Evolutionary conservation across 2,888 invertebrate genomes (phyloP), one percentile per base, ranked within the genome.

Genomic region (Watsonalla cultraria): DNA sequence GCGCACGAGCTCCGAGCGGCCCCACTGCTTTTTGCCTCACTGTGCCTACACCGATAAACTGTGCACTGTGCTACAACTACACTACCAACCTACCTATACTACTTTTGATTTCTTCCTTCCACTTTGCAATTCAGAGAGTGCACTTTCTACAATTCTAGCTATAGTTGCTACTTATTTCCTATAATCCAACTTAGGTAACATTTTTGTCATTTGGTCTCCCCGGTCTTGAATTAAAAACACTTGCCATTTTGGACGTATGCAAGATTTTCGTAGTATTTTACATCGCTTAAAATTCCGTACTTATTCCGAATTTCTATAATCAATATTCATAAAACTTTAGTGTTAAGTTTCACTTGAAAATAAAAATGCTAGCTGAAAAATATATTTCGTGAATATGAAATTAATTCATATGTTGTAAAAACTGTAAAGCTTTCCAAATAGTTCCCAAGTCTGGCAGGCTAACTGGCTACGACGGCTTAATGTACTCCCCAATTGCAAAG

Each of bases 1-100:
- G 62, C 55, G 58, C 58, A 48, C 54, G 68, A 68, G 64, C 59
- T 58, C 56, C 58, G 57, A 58, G 61, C 62, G 64, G 63, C 62
- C 60, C 59, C 63, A 66, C 67, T 59, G 62, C 58, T 69, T 74
- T 72, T 77, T 76, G 60, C 61, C 54, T 50, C 52, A 50, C 52
- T 56, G 48, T 53, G 46, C 50, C 60, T 55, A 57, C 61, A 42
- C 42, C 42, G 42, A 42, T 42, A 42, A 42, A 42, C 42, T 8
- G 14, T 37, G 37, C 35, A 48, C 46, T 24, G 24, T 24, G 24
- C 46, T 47, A 47, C 47, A 8, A 34, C 33, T 47, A 24, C 47
- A 33, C 11, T 47, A 24, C n/a, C 24, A 24, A 24, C 8, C 7
- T 37, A 37, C 9, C 14, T 49, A 49, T 49, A 39, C 37, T 39